Conservation (phyloP, 2,113 vertebrate genomes). For the Anhinga rufa region DNA sequence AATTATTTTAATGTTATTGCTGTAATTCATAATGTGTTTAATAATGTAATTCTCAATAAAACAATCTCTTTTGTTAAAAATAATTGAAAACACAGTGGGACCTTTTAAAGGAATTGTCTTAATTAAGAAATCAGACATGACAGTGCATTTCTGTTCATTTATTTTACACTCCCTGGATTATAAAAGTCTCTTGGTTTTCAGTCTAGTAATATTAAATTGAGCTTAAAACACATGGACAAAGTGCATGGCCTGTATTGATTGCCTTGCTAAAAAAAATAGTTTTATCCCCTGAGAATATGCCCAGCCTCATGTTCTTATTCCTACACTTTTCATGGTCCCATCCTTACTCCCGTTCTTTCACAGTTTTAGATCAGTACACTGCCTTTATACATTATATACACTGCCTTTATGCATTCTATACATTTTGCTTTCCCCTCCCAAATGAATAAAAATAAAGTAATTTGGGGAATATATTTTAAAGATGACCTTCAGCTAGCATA, state of each 20-base stretch:
- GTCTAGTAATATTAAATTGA: background rate
- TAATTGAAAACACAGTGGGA: slow-evolving; percentile 9
- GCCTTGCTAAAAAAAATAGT: background rate
- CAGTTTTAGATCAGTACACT: background rate
- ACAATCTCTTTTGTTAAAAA: background rate
- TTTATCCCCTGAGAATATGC: background rate
- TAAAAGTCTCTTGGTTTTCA: background rate
- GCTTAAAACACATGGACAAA: background rate
- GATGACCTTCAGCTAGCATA: background rate
- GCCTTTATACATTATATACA: background rate
- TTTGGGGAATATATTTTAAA: background rate
- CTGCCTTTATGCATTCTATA: background rate
- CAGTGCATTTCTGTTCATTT: background rate
- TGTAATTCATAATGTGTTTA: slow-evolving; percentile 18
- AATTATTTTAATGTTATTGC: slow-evolving; percentile 4
- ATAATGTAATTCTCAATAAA: slow-evolving; percentile 22
- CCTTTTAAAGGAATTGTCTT: slow-evolving; percentile 24
- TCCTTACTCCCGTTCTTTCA: background rate
- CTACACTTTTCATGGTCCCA: background rate
- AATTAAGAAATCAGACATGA: slow-evolving; percentile 27
- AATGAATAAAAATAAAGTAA: background rate
- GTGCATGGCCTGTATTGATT: background rate
- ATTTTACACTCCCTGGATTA: background rate
- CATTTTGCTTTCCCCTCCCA: background rate
- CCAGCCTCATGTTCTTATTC: background rate